These are phyloP conservation scores for Aspidapion aeneum DNA, from an alignment of 2,888 invertebrate genomes.

Conservation along the genomic window DNA sequence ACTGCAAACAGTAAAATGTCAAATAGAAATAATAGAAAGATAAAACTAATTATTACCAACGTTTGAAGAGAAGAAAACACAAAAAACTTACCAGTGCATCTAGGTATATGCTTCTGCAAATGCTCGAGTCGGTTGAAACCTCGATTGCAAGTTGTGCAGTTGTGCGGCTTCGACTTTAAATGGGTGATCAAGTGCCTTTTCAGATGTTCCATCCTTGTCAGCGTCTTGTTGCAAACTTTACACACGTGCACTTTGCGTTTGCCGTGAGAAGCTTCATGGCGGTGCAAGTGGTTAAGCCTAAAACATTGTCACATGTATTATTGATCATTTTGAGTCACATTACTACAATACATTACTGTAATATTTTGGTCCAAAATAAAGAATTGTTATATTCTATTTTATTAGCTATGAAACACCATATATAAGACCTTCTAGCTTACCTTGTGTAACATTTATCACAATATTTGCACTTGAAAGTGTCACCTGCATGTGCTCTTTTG, in stretches of 20 bases:
- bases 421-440: no score
- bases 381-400: no score
- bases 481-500: constrained; percentile 43
- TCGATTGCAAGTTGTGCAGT: constrained; percentile 45
- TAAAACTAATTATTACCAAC: no score
- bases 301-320: no score
- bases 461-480: constrained; percentile 44
- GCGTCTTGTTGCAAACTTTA: constrained; percentile 46
- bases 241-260: constrained; percentile 46
- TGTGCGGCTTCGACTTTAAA: constrained; percentile 45
- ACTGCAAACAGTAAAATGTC: no score
- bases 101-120: constrained; percentile 42
- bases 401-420: no score
- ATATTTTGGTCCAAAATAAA: no score
- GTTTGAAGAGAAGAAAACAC: no score
- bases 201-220: constrained; percentile 45
- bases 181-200: constrained; percentile 46
- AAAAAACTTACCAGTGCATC: constrained; percentile 46
- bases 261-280: constrained; percentile 44
- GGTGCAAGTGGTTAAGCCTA: constrained; percentile 41
- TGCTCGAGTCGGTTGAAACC: constrained; percentile 47
- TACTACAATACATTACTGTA: no score
- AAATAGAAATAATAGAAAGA: no score
- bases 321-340: no score
- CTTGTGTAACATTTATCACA: constrained; percentile 45